Evolutionary conservation across 2,888 invertebrate species (phyloP), one percentile per base, ranked within the genome.

Genomic region (Campoplex capitator): DNA sequence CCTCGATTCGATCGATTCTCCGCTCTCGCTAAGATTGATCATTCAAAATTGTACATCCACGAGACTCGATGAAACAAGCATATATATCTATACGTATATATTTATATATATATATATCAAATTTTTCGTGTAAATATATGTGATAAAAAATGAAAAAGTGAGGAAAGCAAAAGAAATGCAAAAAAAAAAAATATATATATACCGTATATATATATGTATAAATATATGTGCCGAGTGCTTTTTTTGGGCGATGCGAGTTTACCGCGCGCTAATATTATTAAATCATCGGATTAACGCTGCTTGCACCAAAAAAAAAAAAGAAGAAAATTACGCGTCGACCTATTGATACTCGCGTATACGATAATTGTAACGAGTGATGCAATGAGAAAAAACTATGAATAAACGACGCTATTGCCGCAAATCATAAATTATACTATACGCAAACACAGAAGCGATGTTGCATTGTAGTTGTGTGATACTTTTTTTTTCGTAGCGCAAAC

Each of bases 401-500:
- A 67, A 58, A 78, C 54, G 62, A 70, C 28, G 70, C 68, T 75
- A 62, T 38, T 38, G 71, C 78, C 42, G 48, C 56, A 84, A 80
- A 32, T 68, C 18, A 79, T 67, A 82, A 48, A 75, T 82, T 83
- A 79, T 45, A 83, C 68, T 83, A 54, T 71, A 78, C 73, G 65
- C 42, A 58, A 71, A 84, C 67, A 32, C 54, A 90, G 56, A 91
- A 90, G 92, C 92, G 91, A 91, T 88, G 92, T 92, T 91, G 91
- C 89, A 91, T 92, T 88, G 84, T 87, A 87, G 77, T 78, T 81
- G 56, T 62, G 56, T 82, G 73, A 74, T 78, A 84, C 78, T 56
- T 65, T 67, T 65, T 65, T 51, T 38, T 42, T 78, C 35, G 56
- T 77, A 58, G 70, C 56, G 88, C 91, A 91, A 92, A 92, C 92